phyloP scores from a whole-genome alignment of 2,113 vertebrate species.

The Poicephalus meyeri region DNA sequence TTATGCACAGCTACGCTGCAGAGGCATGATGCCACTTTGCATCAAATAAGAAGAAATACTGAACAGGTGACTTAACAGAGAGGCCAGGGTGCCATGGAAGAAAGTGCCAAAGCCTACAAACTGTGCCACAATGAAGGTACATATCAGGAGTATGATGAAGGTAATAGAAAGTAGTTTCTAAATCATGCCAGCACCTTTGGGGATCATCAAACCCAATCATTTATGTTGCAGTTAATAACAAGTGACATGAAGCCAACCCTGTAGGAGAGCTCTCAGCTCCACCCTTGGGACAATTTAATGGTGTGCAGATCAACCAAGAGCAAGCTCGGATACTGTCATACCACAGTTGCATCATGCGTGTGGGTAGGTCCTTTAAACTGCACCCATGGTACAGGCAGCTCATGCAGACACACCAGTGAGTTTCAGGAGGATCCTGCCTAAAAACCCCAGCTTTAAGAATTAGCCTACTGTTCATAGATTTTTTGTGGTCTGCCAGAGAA shows the following conservation, averaged over 20 bases:
- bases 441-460: neutral
- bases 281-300: neutral
- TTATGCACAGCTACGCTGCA: neutral
- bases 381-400: rapidly evolving
- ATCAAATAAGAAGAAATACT: neutral
- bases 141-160: neutral
- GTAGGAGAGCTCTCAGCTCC: neutral
- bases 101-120: neutral
- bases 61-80: neutral
- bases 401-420: neutral
- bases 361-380: neutral
- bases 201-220: rapidly evolving
- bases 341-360: neutral
- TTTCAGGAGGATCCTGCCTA: neutral
- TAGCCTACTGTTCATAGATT: neutral
- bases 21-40: neutral
- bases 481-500: neutral
- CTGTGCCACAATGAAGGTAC: neutral
- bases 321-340: neutral
- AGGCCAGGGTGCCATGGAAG: neutral
- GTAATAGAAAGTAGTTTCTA: neutral
- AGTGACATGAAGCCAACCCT: neutral
- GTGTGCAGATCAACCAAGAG: neutral
- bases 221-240: neutral
- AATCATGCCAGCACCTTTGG: neutral